Percentiles rank a stretch among this genome's conserved stretches.
Evolutionary conservation across 2,113 vertebrate species (phyloP).

Genomic region (Ancistrus triradiatus): DNA sequence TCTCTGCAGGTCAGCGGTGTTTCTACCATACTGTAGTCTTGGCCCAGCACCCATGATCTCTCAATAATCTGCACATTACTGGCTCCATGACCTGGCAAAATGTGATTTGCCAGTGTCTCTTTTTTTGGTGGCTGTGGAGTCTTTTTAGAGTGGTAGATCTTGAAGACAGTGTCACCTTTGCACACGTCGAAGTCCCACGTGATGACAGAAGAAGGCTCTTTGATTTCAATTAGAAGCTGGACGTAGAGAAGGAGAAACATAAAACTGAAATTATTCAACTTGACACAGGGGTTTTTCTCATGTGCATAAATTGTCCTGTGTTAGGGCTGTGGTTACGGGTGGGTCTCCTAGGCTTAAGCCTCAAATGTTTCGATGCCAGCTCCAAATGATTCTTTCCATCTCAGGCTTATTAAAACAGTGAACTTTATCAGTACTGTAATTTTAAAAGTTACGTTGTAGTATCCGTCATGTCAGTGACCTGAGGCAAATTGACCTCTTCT

Average conservation of each 20-base stretch:
- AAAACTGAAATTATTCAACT: neutral
- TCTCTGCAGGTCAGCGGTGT: slow-evolving; percentile 84
- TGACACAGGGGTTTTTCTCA: too few relatives aligned
- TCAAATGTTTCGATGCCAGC: too few relatives aligned
- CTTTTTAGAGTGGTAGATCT: slow-evolving; percentile 89
- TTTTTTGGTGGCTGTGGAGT: slow-evolving; percentile 81
- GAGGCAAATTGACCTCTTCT: too few relatives aligned
- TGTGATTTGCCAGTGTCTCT: slow-evolving; percentile 78
- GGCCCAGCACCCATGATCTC: slow-evolving; percentile 81
- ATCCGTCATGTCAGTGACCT: too few relatives aligned
- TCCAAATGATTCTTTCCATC: too few relatives aligned
- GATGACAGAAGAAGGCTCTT: slow-evolving; percentile 88
- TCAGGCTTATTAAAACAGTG: too few relatives aligned
- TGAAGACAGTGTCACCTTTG: slow-evolving; percentile 90
- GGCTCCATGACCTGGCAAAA: slow-evolving; percentile 75
- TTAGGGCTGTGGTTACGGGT: too few relatives aligned
- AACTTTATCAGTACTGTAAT: too few relatives aligned
- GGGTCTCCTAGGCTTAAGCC: too few relatives aligned
- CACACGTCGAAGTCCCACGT: slow-evolving; percentile 97
- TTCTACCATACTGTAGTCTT: slow-evolving; percentile 94
- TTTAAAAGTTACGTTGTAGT: too few relatives aligned
- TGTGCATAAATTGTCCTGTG: too few relatives aligned
- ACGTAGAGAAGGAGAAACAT: neutral
- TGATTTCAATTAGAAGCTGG: slow-evolving; percentile 87
- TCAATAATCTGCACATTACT: slow-evolving; percentile 87